These are phyloP conservation scores for Ostrea edulis DNA, from an alignment of 1,140 invertebrate species.

Conservation along the genomic window DNA sequence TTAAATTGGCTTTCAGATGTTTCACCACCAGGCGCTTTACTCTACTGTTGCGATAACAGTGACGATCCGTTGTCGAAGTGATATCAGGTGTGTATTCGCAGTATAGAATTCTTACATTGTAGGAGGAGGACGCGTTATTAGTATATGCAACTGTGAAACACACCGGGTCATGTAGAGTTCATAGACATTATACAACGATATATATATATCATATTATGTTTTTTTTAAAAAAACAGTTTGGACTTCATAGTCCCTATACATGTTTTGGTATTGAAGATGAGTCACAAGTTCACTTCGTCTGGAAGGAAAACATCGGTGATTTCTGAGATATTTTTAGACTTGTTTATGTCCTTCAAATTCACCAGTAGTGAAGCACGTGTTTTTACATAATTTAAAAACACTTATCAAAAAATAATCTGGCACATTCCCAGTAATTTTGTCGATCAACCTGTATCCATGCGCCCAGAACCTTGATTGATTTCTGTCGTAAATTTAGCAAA, in stretches of 20 bases:
- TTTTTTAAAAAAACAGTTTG: background rate
- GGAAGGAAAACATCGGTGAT: background rate
- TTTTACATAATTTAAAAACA: background rate
- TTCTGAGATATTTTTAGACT: background rate
- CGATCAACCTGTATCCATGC: too few species aligned
- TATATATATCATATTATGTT: too few species aligned
- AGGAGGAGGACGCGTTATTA: background rate
- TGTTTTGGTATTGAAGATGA: background rate
- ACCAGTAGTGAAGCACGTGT: background rate
- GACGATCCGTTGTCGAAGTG: background rate
- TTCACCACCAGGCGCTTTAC: background rate
- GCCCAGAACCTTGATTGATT: too few species aligned
- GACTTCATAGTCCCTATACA: background rate
- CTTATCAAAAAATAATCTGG: background rate
- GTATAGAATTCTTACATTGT: too few species aligned
- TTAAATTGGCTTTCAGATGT: too few species aligned
- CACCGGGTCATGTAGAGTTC: background rate
- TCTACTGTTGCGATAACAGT: background rate
- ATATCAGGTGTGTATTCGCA: too few species aligned
- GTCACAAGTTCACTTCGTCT: background rate
- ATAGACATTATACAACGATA: background rate
- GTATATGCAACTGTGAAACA: background rate
- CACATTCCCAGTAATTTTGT: too few species aligned
- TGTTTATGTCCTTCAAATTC: background rate
- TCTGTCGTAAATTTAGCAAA: too few species aligned